Percentiles rank a stretch among this genome's conserved stretches.
These are phyloP conservation scores for Cyrtonyx montezumae DNA, from an alignment of 2,113 vertebrate genomes.

Conservation along the genomic window DNA sequence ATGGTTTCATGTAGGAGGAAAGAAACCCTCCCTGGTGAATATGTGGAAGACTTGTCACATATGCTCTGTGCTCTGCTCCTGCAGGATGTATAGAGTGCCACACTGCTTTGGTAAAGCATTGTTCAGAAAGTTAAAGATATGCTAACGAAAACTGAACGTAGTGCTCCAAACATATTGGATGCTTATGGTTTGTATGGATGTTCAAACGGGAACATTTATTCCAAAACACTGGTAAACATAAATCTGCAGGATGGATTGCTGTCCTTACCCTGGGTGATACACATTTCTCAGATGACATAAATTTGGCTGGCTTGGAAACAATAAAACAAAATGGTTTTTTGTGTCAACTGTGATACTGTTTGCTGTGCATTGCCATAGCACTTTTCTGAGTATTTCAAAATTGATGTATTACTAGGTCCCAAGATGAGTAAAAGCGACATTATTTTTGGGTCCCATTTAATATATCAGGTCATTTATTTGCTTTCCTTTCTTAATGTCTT, in stretches of 20 bases:
- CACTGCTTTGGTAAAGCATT: not conserved
- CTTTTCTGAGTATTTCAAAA: not conserved
- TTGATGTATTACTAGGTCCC: not conserved
- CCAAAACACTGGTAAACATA: slow-evolving; percentile 26
- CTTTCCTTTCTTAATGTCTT: not conserved
- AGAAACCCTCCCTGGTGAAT: not conserved
- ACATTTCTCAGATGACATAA: slow-evolving; percentile 15
- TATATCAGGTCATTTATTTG: not conserved
- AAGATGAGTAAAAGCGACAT: not conserved
- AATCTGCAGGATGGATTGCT: slow-evolving; percentile 43
- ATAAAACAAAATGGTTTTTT: not conserved
- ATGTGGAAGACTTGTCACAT: not conserved
- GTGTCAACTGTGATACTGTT: not conserved
- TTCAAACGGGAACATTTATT: slow-evolving; percentile 41
- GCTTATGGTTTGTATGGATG: not conserved
- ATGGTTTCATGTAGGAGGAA: not conserved
- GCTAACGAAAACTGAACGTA: not conserved
- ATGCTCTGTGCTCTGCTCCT: not conserved
- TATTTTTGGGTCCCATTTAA: not conserved
- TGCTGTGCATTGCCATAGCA: not conserved
- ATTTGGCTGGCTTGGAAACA: slow-evolving; percentile 26
- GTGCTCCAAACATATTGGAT: slow-evolving; percentile 6
- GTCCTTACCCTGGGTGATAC: slow-evolving; percentile 23
- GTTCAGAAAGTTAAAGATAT: slow-evolving; percentile 10
- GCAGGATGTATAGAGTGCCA: not conserved